These are phyloP conservation scores for Aethina tumida DNA, from an alignment of 1,140 invertebrate genomes.

Conservation along the genomic window DNA sequence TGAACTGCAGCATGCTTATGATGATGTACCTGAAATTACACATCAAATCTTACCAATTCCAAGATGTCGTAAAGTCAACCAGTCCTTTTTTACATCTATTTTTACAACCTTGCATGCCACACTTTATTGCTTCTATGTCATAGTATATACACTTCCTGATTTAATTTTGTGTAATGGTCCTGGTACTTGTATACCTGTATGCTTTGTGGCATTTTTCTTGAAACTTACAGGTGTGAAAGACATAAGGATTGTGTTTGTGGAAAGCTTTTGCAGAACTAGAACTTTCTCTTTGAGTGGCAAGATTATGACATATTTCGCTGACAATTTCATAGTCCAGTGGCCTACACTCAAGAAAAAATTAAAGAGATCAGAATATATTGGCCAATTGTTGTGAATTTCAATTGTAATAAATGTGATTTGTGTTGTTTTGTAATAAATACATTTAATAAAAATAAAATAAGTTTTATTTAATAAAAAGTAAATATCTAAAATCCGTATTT, in stretches of 20 bases:
- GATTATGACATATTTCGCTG: conserved; percentile 72
- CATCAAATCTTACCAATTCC: no score
- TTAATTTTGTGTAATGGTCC: conserved; percentile 89
- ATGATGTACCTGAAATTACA: conserved; percentile 47
- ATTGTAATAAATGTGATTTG: no score
- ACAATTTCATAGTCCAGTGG: conserved; percentile 91
- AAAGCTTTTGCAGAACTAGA: conserved; percentile 89
- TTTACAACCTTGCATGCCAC: conserved; percentile 66
- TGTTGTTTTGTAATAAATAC: no score
- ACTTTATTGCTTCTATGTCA: conserved; percentile 55
- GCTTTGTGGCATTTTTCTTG: conserved; percentile 28
- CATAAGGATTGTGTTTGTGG: conserved; percentile 78
- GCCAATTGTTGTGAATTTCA: conserved; percentile 34
- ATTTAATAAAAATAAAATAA: no score
- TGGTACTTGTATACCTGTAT: conserved; percentile 76
- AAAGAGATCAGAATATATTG: conserved; percentile 33
- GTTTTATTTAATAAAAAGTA: no score
- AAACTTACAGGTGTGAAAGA: conserved; percentile 48
- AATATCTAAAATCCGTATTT: conserved; percentile 75
- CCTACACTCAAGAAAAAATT: conserved; percentile 36
- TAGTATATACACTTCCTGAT: conserved; percentile 61
- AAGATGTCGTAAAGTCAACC: conserved; percentile 77
- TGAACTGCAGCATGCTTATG: conserved; percentile 31
- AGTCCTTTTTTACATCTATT: conserved; percentile 72
- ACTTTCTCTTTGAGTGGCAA: conserved; percentile 80